A percentile compares a stretch with the other conserved stretches of the same genome.
These are phyloP conservation scores for Lutjanus campechanus DNA, from an alignment of 2,797 vertebrate species.

Conservation along the genomic window DNA sequence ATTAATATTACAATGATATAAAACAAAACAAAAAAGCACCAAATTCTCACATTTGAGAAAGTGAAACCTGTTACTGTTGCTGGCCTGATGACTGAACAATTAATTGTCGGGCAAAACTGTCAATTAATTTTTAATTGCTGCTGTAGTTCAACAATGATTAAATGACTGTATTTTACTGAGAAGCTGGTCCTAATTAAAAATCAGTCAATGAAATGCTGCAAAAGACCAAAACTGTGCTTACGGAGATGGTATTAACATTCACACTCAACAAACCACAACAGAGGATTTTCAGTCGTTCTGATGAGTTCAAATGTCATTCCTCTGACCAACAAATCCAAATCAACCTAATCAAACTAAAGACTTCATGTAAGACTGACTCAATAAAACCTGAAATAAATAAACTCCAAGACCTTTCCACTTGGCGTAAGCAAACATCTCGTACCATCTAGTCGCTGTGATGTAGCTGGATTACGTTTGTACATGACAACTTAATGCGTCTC, in stretches of 20 bases:
- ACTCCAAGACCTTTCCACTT: neutral
- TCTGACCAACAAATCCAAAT: neutral
- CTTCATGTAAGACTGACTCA: neutral
- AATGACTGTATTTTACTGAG: neutral
- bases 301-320: neutral
- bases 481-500: constrained; percentile 50
- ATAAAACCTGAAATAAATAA: neutral
- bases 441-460: neutral
- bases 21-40: neutral
- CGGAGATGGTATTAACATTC: neutral
- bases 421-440: neutral
- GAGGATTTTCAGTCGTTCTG: neutral
- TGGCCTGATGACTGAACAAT: neutral
- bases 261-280: neutral
- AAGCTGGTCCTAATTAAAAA: neutral
- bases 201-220: neutral
- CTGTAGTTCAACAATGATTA: neutral
- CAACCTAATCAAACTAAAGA: neutral
- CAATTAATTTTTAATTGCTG: neutral
- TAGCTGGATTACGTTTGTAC: constrained; percentile 32
- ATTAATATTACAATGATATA: neutral
- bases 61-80: neutral
- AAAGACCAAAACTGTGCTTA: neutral
- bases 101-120: neutral
- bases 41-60: neutral